Percentiles rank a stretch among this genome's conserved stretches.
Conservation (phyloP, 1,140 invertebrate species). For the Caenorhabditis tropicalis region DNA sequence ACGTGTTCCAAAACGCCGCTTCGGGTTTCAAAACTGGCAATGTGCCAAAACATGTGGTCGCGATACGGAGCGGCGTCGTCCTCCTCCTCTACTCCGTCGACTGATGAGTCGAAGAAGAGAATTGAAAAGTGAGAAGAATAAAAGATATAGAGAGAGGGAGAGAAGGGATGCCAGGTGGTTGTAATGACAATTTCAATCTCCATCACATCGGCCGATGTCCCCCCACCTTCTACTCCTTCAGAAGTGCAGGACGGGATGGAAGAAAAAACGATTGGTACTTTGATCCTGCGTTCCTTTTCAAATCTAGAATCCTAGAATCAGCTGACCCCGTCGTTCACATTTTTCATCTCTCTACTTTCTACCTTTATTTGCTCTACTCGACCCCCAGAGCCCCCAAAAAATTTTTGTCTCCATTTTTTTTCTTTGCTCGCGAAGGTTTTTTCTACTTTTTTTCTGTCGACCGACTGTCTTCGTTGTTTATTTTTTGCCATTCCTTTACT, state of each 20-base stretch:
- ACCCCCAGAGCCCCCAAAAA: neutral
- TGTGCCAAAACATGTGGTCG: constrained; percentile 29
- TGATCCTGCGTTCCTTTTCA: neutral
- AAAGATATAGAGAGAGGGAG: neutral
- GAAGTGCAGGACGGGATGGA: neutral
- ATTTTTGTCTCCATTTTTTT: neutral
- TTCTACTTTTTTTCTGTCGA: too few relatives aligned
- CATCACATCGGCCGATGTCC: neutral
- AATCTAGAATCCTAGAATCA: too few relatives aligned
- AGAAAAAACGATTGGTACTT: neutral
- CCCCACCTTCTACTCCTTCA: neutral
- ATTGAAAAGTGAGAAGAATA: constrained; percentile 37
- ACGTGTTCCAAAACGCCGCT: neutral
- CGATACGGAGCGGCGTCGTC: neutral
- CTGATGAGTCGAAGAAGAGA: neutral
- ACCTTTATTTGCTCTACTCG: neutral
- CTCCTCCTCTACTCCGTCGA: too few relatives aligned
- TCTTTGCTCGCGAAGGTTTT: neutral
- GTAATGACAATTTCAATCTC: constrained; percentile 39
- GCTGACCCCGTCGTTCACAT: too few relatives aligned
- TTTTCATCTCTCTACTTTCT: neutral
- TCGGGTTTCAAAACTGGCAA: constrained; percentile 10
- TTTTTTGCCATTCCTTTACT: neutral
- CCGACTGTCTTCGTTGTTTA: neutral
- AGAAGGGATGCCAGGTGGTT: constrained; percentile 20